These are phyloP conservation scores for Polymixis flavicincta DNA, from an alignment of 2,888 invertebrate species.

Conservation along the genomic window DNA sequence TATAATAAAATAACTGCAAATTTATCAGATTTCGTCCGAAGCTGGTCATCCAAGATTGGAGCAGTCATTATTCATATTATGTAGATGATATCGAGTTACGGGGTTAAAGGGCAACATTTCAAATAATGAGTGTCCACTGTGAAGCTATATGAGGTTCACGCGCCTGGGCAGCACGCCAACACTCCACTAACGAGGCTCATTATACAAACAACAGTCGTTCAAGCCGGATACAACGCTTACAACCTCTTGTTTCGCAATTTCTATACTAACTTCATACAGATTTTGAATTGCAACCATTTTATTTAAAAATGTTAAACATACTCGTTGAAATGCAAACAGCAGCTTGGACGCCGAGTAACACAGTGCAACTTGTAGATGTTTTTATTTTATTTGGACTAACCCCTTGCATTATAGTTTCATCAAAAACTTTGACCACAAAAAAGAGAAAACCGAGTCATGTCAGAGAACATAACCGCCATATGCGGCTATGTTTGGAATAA, in stretches of 20 bases:
- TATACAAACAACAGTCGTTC: slow-evolving; percentile 77
- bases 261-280: slow-evolving; percentile 40
- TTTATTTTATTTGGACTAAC: slow-evolving; percentile 21
- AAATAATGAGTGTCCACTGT: slow-evolving; percentile 45
- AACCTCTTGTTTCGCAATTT: slow-evolving; percentile 65
- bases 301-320: slow-evolving; percentile 20
- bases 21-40: background rate
- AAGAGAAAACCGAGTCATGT: slow-evolving; percentile 49
- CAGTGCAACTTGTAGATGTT: slow-evolving; percentile 13
- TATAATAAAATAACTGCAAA: background rate
- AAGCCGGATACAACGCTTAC: slow-evolving; percentile 69
- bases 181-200: slow-evolving; percentile 80
- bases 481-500: slow-evolving; percentile 54
- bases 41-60: background rate
- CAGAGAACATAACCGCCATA: slow-evolving; percentile 51
- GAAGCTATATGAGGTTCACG: slow-evolving; percentile 57
- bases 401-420: slow-evolving; percentile 39
- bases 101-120: slow-evolving; percentile 36
- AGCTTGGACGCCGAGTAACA: slow-evolving; percentile 15
- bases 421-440: slow-evolving; percentile 56
- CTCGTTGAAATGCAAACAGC: slow-evolving; percentile 41
- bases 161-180: slow-evolving; percentile 75
- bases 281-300: slow-evolving; percentile 40
- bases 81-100: slow-evolving; percentile 12
- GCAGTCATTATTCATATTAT: slow-evolving; percentile 15